A percentile compares a stretch with the other conserved stretches of the same genome.
phyloP scores from a whole-genome alignment of 1,140 invertebrate species.

The Drosophila lacteicornis region DNA sequence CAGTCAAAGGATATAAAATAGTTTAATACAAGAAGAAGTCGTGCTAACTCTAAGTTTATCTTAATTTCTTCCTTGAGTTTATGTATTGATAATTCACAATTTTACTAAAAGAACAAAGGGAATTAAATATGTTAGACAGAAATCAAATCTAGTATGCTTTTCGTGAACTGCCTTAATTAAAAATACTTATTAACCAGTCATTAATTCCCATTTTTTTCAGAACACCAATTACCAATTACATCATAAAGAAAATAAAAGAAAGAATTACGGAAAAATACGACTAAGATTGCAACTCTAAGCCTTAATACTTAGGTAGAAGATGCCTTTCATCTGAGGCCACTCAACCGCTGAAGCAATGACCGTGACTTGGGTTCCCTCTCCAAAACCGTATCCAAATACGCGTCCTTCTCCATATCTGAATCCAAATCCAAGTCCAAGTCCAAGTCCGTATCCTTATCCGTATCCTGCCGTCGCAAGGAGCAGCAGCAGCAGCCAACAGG shows the following conservation, averaged over 20 bases:
- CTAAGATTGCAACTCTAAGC: constrained; percentile 3
- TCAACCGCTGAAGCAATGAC: constrained; percentile 13
- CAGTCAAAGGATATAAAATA: background rate
- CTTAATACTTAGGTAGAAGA: constrained; percentile 3
- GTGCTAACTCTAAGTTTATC: too few relatives aligned
- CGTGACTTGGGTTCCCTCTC: constrained; percentile 8
- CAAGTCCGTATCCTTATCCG: constrained; percentile 13
- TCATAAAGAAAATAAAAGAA: background rate
- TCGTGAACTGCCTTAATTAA: too few relatives aligned
- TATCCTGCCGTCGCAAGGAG: constrained; percentile 13
- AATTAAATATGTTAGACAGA: background rate
- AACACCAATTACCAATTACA: constrained; percentile 22
- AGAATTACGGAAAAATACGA: background rate
- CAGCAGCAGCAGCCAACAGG: constrained; percentile 12
- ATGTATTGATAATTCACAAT: too few relatives aligned
- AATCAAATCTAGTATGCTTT: too few relatives aligned
- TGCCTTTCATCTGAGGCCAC: constrained; percentile 22
- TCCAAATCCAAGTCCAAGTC: constrained; percentile 12
- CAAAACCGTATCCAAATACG: background rate
- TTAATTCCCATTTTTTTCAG: background rate
- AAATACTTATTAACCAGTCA: background rate
- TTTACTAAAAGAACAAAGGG: too few relatives aligned
- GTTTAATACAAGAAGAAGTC: too few relatives aligned
- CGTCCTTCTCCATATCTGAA: background rate
- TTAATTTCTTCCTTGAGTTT: too few relatives aligned